Percentiles rank a stretch among this genome's conserved stretches.
These are phyloP conservation scores for Pontoporia blainvillei DNA, from an alignment of 2,113 vertebrate genomes.

Conservation along the genomic window DNA sequence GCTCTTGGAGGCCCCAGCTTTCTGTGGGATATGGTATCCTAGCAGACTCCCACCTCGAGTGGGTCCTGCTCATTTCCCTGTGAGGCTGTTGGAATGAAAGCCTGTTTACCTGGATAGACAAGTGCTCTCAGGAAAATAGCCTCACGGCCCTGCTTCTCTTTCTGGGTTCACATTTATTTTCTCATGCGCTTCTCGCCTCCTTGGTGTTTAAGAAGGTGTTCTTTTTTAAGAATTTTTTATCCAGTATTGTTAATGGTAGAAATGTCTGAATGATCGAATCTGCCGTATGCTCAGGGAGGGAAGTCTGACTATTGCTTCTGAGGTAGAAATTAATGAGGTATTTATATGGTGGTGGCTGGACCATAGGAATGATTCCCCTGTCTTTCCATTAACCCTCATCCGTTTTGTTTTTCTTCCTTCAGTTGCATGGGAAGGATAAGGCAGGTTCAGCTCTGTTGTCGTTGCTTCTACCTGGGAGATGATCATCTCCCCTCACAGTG, in stretches of 20 bases:
- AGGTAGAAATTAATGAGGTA: background rate
- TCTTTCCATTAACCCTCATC: background rate
- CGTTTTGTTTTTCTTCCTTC: background rate
- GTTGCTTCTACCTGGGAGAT: background rate
- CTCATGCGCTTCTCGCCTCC: too few relatives aligned
- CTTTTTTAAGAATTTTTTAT: background rate
- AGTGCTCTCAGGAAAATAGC: background rate
- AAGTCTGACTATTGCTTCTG: background rate
- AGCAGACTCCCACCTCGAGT: background rate
- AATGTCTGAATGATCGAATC: background rate
- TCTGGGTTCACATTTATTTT: background rate
- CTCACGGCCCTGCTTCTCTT: background rate
- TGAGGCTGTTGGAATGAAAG: background rate
- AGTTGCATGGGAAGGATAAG: background rate
- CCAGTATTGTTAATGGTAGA: background rate
- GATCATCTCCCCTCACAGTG: background rate
- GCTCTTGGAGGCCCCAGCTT: background rate
- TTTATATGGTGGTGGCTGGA: background rate
- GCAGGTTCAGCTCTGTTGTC: background rate
- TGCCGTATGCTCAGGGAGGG: background rate
- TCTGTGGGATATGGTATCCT: background rate
- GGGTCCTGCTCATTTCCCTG: background rate
- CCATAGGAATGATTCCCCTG: background rate
- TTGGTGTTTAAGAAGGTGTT: background rate
- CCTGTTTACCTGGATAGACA: background rate